Conservation (phyloP, 35 echinoderm and acorn worm species). For the Diadema setosum region DNA sequence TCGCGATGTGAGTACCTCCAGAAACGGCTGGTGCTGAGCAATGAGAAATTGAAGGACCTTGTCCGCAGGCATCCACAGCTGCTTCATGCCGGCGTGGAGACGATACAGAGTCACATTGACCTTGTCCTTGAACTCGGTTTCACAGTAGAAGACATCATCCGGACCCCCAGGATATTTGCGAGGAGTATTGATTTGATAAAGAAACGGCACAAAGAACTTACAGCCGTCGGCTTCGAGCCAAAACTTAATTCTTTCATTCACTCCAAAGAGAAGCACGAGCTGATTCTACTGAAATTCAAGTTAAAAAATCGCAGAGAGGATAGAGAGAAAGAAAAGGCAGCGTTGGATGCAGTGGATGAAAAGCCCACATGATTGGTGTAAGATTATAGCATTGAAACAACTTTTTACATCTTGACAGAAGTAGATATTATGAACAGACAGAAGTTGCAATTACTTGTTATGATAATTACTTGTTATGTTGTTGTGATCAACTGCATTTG, state of each 20-base stretch:
- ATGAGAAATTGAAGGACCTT: not conserved
- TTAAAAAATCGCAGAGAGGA: not conserved
- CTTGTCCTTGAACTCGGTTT: slow-evolving; percentile 37
- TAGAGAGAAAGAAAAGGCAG: no score
- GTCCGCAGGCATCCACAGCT: slow-evolving; percentile 39
- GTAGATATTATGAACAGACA: no score
- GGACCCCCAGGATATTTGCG: slow-evolving; percentile 36
- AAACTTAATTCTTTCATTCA: not conserved
- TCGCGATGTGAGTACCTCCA: slow-evolving; percentile 11
- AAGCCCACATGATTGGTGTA: no score
- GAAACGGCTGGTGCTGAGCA: not conserved
- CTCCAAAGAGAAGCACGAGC: not conserved
- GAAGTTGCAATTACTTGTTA: no score
- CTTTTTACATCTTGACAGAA: no score
- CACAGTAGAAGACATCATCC: not conserved
- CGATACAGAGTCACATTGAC: slow-evolving; percentile 32
- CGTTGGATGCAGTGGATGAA: no score
- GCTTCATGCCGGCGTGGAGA: slow-evolving; percentile 43
- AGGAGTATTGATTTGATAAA: slow-evolving; percentile 1
- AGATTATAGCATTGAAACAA: no score
- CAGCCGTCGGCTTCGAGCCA: not conserved
- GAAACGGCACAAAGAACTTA: not conserved
- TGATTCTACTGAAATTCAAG: not conserved
- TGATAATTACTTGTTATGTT: no score
- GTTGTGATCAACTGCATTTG: no score